Percentiles rank a stretch among this genome's conserved stretches.
These are phyloP conservation scores for Numida meleagris DNA, from an alignment of 2,113 vertebrate genomes.

Conservation along the genomic window DNA sequence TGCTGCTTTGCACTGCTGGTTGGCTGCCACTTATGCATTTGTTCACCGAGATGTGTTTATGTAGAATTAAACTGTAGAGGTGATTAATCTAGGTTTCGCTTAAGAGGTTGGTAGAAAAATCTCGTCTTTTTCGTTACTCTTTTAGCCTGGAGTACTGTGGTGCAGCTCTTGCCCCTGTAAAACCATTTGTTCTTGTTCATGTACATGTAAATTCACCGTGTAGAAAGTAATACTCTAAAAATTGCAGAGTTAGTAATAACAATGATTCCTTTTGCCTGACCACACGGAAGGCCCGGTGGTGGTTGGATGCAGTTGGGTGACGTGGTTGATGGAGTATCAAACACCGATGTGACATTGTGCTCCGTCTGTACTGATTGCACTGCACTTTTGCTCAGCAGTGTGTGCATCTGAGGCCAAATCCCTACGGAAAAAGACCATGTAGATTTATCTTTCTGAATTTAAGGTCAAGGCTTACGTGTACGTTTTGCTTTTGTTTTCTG, in stretches of 20 bases:
- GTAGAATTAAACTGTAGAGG: not conserved
- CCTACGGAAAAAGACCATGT: not conserved
- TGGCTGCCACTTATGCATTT: not conserved
- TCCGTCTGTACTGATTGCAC: not conserved
- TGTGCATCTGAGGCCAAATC: not conserved
- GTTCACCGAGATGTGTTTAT: not conserved
- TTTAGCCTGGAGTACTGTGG: not conserved
- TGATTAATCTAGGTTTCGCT: not conserved
- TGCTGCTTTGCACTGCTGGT: not conserved
- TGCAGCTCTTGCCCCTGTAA: not conserved
- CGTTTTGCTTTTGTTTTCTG: constrained; percentile 34
- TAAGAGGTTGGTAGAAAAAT: not conserved
- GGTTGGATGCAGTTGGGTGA: not conserved
- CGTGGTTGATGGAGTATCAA: not conserved
- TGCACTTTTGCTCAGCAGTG: not conserved
- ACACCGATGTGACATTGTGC: not conserved
- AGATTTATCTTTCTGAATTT: constrained; percentile 10
- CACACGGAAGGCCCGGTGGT: not conserved
- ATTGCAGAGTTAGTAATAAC: not conserved
- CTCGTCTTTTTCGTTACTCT: not conserved
- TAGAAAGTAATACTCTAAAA: not conserved
- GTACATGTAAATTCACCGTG: not conserved
- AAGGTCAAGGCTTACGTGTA: not conserved
- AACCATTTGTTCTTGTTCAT: not conserved
- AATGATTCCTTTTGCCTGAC: not conserved